Conservation (phyloP, 1,140 invertebrate species). For the Drosophila lacteicornis region DNA sequence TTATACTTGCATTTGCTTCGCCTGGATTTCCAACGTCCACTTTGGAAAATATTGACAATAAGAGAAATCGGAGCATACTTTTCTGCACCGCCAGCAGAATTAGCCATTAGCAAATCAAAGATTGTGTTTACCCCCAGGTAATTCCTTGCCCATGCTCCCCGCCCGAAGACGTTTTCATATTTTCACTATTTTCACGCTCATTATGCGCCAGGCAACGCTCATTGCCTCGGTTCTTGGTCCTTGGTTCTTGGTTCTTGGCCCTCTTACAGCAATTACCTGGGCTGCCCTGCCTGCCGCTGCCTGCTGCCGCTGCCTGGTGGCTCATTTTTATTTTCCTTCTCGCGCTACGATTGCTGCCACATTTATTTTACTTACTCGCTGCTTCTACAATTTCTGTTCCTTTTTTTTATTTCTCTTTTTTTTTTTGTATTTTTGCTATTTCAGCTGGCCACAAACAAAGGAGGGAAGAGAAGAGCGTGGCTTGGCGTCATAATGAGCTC, state of each 20-base stretch:
- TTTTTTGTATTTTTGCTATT: slow-evolving; percentile 41
- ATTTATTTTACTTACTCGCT: slow-evolving; percentile 70
- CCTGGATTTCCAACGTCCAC: background rate
- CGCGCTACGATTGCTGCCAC: slow-evolving; percentile 52
- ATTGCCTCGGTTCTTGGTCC: slow-evolving; percentile 37
- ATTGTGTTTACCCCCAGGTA: slow-evolving; percentile 27
- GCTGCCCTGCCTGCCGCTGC: slow-evolving; percentile 26
- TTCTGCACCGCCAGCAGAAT: slow-evolving; percentile 32
- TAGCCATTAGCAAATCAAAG: slow-evolving; percentile 62
- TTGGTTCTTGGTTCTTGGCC: slow-evolving; percentile 25
- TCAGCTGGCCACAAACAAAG: slow-evolving; percentile 66
- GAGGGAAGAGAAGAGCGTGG: slow-evolving; percentile 62
- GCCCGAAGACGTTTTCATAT: slow-evolving; percentile 65
- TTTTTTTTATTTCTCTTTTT: slow-evolving; percentile 14
- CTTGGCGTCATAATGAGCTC: slow-evolving; percentile 78
- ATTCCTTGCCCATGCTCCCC: slow-evolving; percentile 26
- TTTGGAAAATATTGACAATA: slow-evolving; percentile 16
- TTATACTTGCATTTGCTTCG: background rate
- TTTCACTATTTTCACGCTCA: slow-evolving; percentile 80
- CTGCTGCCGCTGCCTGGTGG: slow-evolving; percentile 33
- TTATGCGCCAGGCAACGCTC: slow-evolving; percentile 66
- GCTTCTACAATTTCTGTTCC: slow-evolving; percentile 34
- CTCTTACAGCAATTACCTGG: slow-evolving; percentile 76
- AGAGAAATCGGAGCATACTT: slow-evolving; percentile 24
- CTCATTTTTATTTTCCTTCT: slow-evolving; percentile 57